Evolutionary conservation across 2,888 invertebrate genomes (phyloP).

Genomic region (Spodoptera littoralis): DNA sequence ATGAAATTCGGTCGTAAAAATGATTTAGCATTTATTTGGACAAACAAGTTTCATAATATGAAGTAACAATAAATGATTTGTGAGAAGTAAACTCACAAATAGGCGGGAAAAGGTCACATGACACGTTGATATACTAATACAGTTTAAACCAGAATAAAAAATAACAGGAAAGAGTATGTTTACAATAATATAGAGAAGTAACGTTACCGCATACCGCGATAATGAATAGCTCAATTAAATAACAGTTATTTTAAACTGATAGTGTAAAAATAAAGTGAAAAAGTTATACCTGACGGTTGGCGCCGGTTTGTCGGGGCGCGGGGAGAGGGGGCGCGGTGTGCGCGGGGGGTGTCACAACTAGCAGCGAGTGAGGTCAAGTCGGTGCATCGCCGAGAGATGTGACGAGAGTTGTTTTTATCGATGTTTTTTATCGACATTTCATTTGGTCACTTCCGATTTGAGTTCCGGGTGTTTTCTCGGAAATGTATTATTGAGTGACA

Average conservation of each 20-base stretch:
- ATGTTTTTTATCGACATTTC: conserved; percentile 2
- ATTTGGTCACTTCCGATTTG: too few relatives aligned
- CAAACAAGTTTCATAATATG: conserved; percentile 1
- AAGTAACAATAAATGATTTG: not conserved
- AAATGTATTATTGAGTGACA: too few relatives aligned
- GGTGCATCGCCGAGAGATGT: conserved; percentile 74
- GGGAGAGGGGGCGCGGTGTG: conserved; percentile 51
- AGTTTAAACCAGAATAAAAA: too few relatives aligned
- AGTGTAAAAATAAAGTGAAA: conserved; percentile 55
- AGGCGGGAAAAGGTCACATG: not conserved
- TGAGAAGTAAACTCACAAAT: not conserved
- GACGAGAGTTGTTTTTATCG: conserved; percentile 32
- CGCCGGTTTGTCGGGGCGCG: conserved; percentile 78
- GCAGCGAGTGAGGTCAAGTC: conserved; percentile 76
- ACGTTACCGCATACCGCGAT: conserved; percentile 10
- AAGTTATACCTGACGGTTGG: conserved; percentile 71
- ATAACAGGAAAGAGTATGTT: conserved; percentile 13
- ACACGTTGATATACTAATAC: not conserved
- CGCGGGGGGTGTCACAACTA: conserved; percentile 65
- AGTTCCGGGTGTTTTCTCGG: too few relatives aligned
- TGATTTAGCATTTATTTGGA: too few relatives aligned
- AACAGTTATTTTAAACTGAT: conserved; percentile 50
- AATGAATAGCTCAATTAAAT: conserved; percentile 40
- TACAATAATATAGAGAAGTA: conserved; percentile 7
- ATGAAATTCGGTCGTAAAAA: too few relatives aligned